Evolutionary conservation across 1,140 invertebrate species (phyloP), one percentile per base, ranked within the genome.

Genomic region (Drosophila orena): DNA sequence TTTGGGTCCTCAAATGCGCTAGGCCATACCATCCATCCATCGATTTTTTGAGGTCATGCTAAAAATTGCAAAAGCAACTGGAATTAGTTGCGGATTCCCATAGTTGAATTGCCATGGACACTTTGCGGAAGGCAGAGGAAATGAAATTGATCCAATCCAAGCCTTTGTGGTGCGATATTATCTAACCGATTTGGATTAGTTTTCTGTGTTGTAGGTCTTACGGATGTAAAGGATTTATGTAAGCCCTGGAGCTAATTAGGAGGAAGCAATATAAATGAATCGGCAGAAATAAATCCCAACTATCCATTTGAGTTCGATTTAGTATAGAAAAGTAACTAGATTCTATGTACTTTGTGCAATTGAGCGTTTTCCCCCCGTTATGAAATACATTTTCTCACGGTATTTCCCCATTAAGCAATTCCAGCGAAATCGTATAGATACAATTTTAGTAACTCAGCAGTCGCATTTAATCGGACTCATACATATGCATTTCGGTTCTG

Each of bases 11-110:
- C 44, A 17, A 42, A n/a, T 49, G 71, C 49, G 69, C 56, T 72
- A 30, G 49, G 66, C 40, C 35, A 17, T 17, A 0, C 17, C 17
- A 17, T 17, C 17, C 17, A 47, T 54, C 47, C 71, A 72, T 72
- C 66, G 69, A 72, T 74, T 74, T 74, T 60, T 74, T 43, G 55
- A 52, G 54, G 54, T 72, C 68, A 71, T 50, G 34, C 69, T 40
- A 72, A 73, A 60, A 61, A 59, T 73, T 62, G 70, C 70, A 34
- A 73, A 70, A 46, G 22, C 24, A 37, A 65, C 35, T 64, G 64
- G 58, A 64, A 47, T 69, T 69, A 54, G 46, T 55, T 24, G 65
- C 38, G 65, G 49, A 69, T 69, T 69, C 24, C 62, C 44, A 35
- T 50, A 42, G 38, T 56, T 44, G 24, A 35, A 46, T 59, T 38